These are phyloP conservation scores for Dinoponera quadriceps DNA, from an alignment of 1,140 invertebrate species.

Conservation along the genomic window DNA sequence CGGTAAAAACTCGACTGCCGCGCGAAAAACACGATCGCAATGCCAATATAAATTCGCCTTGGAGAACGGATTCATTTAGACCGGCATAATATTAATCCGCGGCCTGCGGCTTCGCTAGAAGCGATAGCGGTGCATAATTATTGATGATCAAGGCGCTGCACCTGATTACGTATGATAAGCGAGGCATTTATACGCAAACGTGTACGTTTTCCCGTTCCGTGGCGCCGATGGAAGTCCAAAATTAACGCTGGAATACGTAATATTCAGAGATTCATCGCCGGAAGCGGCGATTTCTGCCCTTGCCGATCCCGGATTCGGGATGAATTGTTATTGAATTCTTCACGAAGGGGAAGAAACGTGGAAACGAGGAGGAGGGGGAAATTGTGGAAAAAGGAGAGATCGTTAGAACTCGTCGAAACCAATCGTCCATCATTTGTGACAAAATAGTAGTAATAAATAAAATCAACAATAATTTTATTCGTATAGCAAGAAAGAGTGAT, in stretches of 20 bases:
- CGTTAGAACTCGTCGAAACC: background rate
- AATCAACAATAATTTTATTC: too few relatives aligned
- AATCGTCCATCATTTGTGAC: background rate
- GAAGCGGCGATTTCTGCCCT: background rate
- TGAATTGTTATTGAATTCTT: slow-evolving; percentile 2
- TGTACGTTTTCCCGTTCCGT: background rate
- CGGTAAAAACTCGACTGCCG: background rate
- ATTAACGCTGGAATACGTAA: slow-evolving; percentile 26
- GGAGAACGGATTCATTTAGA: background rate
- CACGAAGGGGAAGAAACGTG: too few relatives aligned
- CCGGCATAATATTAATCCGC: background rate
- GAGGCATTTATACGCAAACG: background rate
- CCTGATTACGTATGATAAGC: background rate
- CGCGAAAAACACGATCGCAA: background rate
- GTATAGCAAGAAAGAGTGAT: too few relatives aligned
- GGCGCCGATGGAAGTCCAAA: background rate
- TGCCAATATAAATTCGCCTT: background rate
- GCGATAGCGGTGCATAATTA: background rate
- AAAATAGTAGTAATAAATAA: too few relatives aligned
- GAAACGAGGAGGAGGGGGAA: too few relatives aligned
- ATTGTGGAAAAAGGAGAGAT: background rate
- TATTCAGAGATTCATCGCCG: background rate
- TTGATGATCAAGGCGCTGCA: background rate
- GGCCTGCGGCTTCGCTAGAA: background rate
- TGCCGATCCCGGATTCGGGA: background rate